Evolutionary conservation across 2,113 vertebrate species (phyloP), one percentile per base, ranked within the genome.

Genomic region (Varanus salvator): DNA sequence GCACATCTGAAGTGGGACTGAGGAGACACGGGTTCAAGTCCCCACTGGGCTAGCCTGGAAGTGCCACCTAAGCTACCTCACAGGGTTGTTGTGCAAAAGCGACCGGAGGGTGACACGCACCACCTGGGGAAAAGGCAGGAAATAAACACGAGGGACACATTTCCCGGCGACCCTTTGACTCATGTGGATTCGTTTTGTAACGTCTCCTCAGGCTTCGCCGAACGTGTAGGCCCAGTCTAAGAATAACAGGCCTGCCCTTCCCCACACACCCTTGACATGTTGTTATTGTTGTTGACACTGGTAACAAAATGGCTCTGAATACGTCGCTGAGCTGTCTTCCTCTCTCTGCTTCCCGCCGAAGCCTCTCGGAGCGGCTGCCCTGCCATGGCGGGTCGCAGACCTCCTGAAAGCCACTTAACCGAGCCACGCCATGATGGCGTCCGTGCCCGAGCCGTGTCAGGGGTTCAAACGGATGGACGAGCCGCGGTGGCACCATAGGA

Each of bases 381-480:
- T 87, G 50, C 64, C 93, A 86, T 71, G 2, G 87, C 23, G n/a
- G 84, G 83, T 84, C 86, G 7, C 23, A 0, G 80, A 27, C 86
- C 91, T 87, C 69, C 15, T 68, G 80, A 89, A 89, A 91, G 54
- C 11, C 90, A 0, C 78, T 91, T 84, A 44, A 86, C 90, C 85
- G 66, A 94, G 83, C 86, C 19, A 78, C 89, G 90, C 87, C 89
- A 88, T 50, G 19, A 72, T 52, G 48, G 83, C 44, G n/a, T 80
- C 83, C 0, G 12, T 2, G 50, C 69, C 89, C 85, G 52, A 89
- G 75, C 91, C 27, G 52, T 54, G 90, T 91, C 92, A 92, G 50
- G 57, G 69, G 92, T 89, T 93, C 93, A 91, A 87, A 90, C 1
- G 8, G 86, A 84, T 15, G 0, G 91, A 94, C 12, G 8, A 84